Conservation (phyloP, 35 echinoderm and acorn worm genomes). For the Heliocidaris erythrogramma region DNA sequence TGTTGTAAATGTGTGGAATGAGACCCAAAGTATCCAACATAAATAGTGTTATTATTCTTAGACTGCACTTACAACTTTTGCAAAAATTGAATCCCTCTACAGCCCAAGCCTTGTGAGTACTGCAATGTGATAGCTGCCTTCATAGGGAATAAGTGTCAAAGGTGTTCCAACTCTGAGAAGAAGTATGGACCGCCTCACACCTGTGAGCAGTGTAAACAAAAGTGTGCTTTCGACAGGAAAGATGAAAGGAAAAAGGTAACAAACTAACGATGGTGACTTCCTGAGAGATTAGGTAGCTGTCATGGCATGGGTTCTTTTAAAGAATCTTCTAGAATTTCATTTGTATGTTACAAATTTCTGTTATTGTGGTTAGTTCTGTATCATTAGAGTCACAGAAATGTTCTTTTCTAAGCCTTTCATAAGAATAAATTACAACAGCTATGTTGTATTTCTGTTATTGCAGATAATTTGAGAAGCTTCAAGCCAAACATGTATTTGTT, state of each 20-base stretch:
- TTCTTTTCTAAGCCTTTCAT: too few relatives aligned
- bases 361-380: constrained; percentile 5
- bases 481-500: too few relatives aligned
- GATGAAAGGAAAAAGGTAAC: constrained; percentile 97
- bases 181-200: constrained; percentile 97
- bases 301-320: neutral
- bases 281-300: neutral
- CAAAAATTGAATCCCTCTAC: neutral
- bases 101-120: constrained; percentile 99
- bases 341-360: neutral
- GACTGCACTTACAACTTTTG: too few relatives aligned
- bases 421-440: too few relatives aligned
- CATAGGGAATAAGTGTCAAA: constrained; percentile 97
- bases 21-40: too few relatives aligned
- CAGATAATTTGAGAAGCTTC: too few relatives aligned
- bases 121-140: constrained; percentile 98
- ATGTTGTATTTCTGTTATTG: too few relatives aligned
- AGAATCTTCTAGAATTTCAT: neutral
- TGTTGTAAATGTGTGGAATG: too few relatives aligned
- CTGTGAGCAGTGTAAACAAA: constrained; percentile 99
- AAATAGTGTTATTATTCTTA: too few relatives aligned
- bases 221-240: constrained; percentile 97
- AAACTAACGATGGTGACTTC: constrained; percentile 61
- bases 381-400: too few relatives aligned
- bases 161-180: constrained; percentile 97